A percentile compares a stretch with the other conserved stretches of the same genome.
Evolutionary conservation across 2,888 invertebrate genomes (phyloP).

Genomic region (Hymenopus coronatus): DNA sequence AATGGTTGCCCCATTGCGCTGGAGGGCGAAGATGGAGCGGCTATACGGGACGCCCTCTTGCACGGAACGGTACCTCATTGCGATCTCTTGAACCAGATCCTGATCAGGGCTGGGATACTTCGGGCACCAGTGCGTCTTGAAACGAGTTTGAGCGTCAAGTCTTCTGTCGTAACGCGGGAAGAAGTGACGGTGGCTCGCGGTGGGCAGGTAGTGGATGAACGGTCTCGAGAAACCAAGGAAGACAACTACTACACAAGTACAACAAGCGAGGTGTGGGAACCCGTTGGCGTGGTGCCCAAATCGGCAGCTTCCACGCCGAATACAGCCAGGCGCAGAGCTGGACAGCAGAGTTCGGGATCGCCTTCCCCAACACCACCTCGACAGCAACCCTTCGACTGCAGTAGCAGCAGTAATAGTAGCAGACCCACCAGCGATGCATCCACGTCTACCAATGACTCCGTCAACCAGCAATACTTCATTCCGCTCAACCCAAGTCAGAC

Average conservation of each 20-base stretch:
- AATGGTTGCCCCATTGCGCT: constrained; percentile 67
- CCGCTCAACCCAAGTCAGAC: constrained; percentile 18
- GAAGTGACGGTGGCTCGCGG: constrained; percentile 66
- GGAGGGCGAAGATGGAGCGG: constrained; percentile 65
- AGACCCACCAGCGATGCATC: constrained; percentile 23
- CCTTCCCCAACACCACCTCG: neutral
- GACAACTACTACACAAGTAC: constrained; percentile 67
- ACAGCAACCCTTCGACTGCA: neutral
- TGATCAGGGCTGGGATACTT: constrained; percentile 58
- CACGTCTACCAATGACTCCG: constrained; percentile 26
- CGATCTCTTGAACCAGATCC: constrained; percentile 65
- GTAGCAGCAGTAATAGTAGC: constrained; percentile 12
- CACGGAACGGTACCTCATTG: constrained; percentile 65
- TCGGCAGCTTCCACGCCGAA: neutral
- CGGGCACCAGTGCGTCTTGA: constrained; percentile 67
- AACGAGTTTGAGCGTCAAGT: constrained; percentile 68
- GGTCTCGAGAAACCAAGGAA: constrained; percentile 67
- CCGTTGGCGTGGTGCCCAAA: constrained; percentile 41
- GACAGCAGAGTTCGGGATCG: neutral
- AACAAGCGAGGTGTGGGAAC: constrained; percentile 64
- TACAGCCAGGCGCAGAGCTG: neutral
- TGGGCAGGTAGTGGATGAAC: constrained; percentile 66
- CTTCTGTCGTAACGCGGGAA: constrained; percentile 67
- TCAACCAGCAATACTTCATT: constrained; percentile 4
- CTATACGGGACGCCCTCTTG: constrained; percentile 65